A percentile compares a stretch with the other conserved stretches of the same genome.
phyloP scores from a whole-genome alignment of 2,113 vertebrate genomes.

The Cavia aperea region DNA sequence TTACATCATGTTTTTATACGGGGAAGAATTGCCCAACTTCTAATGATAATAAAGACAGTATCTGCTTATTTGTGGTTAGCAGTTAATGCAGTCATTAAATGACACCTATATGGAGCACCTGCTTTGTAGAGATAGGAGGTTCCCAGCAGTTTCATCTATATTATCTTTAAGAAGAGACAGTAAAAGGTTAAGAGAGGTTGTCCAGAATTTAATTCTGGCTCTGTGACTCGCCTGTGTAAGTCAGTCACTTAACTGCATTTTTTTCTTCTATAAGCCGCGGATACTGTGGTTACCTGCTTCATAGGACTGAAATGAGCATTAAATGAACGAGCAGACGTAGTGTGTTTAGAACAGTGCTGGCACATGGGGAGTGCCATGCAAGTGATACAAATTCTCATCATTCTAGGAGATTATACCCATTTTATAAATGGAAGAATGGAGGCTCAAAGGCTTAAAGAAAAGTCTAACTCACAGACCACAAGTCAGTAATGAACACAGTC shows the following conservation, averaged over 20 bases:
- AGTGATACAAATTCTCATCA: too few relatives aligned
- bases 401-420: neutral
- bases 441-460: neutral
- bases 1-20: neutral
- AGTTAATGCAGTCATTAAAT: neutral
- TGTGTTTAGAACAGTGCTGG: neutral
- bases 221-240: neutral
- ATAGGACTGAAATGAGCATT: neutral
- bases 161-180: neutral
- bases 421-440: neutral
- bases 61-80: neutral
- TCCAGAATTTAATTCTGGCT: neutral
- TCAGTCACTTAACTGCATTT: neutral
- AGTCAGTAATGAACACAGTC: neutral
- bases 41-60: neutral
- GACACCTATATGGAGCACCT: fast-evolving
- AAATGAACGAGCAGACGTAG: neutral
- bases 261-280: neutral
- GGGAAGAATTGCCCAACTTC: neutral
- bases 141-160: neutral
- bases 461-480: neutral
- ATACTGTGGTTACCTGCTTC: neutral
- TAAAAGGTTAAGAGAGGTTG: fast-evolving
- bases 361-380: neutral
- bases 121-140: neutral